Evolutionary conservation across 2,113 vertebrate species (phyloP), one percentile per base, ranked within the genome.

Genomic region (Nannospalax galili): DNA sequence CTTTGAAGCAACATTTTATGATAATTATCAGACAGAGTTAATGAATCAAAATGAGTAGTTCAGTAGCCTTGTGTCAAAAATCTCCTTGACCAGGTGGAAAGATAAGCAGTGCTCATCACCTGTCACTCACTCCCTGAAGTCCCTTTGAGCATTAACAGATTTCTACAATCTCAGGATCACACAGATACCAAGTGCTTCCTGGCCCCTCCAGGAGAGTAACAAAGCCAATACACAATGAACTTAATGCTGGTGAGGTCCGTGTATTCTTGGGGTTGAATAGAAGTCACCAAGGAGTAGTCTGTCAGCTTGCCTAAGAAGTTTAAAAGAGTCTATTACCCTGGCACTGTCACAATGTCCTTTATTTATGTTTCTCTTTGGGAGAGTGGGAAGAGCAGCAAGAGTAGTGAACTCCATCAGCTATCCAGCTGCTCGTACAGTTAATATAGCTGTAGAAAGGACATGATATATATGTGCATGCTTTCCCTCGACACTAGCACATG

Each of bases 251-350:
- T 60, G 79, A 89, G 74, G 65, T 62, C 64, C 80, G 69, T 69
- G 81, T 67, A 75, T 69, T 67, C 60, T 62, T 3, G 69, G 67
- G 64, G 37, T 85, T 91, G 84, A 91, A 93, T 35, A 28, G 90
- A 95, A 94, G 56, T 84, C 94, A 91, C 88, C 64, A 19, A 95
- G 78, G 94, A 97, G 40, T 19, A 79, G 7, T 58, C 84, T 65
- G 82, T 97, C 93, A 70, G 37, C 78, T 70, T 84, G 56, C 73
- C 93, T 88, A 65, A 94, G 80, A 89, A 88, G 94, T 78, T n/a
- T 77, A 60, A 82, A 95, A 65, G 92, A 64, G 58, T 52, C 91
- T 56, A 70, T 84, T 86, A 84, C 73, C 30, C 37, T 89, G 84
- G 88, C 93, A 69, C 40, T 92, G 89, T 94, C 95, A 84, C 56